phyloP scores from a whole-genome alignment of 2,888 invertebrate genomes.

The Mechanitis messenoides region DNA sequence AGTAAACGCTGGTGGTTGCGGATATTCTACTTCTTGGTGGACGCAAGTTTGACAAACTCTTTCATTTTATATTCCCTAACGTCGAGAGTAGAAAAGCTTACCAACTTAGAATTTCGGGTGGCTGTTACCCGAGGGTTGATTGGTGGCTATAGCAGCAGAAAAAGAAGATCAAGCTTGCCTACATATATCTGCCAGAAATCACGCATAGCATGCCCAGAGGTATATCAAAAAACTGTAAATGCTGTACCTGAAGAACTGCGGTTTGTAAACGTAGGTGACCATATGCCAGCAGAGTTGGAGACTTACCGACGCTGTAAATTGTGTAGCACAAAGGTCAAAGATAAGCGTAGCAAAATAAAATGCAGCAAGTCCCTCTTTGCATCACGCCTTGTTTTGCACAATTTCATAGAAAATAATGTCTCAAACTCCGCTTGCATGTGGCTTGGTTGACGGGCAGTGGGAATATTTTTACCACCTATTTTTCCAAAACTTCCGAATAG shows the following conservation, averaged over 20 bases:
- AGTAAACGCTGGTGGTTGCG: constrained; percentile 22
- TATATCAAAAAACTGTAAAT: constrained; percentile 26
- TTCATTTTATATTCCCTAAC: constrained; percentile 9
- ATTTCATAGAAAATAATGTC: constrained; percentile 22
- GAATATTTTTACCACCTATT: too few species aligned
- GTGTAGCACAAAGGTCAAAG: constrained; percentile 28
- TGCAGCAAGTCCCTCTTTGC: constrained; percentile 22
- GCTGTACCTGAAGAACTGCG: constrained; percentile 26
- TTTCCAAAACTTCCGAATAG: too few species aligned
- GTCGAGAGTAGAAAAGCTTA: constrained; percentile 11
- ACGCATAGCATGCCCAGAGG: constrained; percentile 18
- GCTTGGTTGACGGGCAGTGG: too few species aligned
- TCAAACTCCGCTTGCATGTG: constrained; percentile 6
- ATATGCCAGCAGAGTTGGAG: constrained; percentile 25
- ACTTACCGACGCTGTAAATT: constrained; percentile 27
- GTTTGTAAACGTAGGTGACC: constrained; percentile 30
- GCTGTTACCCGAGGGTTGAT: constrained; percentile 17
- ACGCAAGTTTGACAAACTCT: constrained; percentile 27
- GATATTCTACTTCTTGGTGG: constrained; percentile 29
- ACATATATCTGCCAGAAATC: constrained; percentile 19
- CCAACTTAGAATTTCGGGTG: constrained; percentile 5
- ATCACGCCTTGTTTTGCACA: constrained; percentile 23
- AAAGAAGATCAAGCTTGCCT: not conserved
- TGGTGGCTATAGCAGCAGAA: not conserved
- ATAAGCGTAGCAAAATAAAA: constrained; percentile 27